Evolutionary conservation across 2,797 vertebrate species (phyloP).

Genomic region (Acanthopagrus latus): DNA sequence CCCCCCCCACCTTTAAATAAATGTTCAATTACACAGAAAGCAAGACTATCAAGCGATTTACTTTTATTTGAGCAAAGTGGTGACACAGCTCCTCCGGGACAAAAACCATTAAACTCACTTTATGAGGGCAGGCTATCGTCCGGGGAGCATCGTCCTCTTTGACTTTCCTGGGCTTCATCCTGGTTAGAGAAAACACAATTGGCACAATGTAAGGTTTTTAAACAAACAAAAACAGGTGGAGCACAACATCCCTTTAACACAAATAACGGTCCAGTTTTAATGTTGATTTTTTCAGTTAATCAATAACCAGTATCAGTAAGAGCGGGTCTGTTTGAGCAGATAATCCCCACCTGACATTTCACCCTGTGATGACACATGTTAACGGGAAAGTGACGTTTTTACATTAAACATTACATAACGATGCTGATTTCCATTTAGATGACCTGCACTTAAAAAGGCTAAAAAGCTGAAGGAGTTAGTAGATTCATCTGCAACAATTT

Average conservation of each 20-base stretch:
- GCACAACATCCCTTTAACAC: neutral
- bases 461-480: neutral
- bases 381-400: neutral
- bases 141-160: conserved; percentile 99
- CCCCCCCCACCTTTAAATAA: conserved; percentile 39
- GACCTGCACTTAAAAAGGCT: neutral
- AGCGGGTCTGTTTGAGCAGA: neutral
- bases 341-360: neutral
- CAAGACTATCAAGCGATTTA: conserved; percentile 8
- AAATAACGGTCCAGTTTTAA: neutral
- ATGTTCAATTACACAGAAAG: conserved; percentile 27
- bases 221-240: conserved; percentile 13
- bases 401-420: neutral
- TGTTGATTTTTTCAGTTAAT: conserved; percentile 28
- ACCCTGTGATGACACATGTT: neutral
- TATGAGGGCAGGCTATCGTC: conserved; percentile 99
- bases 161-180: conserved; percentile 99
- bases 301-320: conserved; percentile 18
- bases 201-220: neutral
- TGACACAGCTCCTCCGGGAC: neutral
- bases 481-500: neutral
- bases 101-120: conserved; percentile 88
- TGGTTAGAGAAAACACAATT: conserved; percentile 56
- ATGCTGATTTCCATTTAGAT: neutral
- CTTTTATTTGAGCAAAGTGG: neutral